These are phyloP conservation scores for Trinorchestia longiramus DNA, from an alignment of 1,140 invertebrate genomes.

Conservation along the genomic window DNA sequence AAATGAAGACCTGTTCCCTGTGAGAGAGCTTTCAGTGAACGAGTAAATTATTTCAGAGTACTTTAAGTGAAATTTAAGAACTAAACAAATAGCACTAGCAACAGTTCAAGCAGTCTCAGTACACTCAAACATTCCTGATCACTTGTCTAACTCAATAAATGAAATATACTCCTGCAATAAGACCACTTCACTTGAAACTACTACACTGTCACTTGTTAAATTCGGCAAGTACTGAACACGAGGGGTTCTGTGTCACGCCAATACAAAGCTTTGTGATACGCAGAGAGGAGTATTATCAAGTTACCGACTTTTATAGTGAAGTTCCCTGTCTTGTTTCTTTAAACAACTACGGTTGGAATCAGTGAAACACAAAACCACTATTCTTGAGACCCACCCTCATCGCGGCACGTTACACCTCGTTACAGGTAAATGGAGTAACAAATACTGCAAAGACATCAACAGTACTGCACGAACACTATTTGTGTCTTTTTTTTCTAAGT, in stretches of 20 bases:
- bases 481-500: too few relatives aligned
- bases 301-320: not conserved
- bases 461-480: too few relatives aligned
- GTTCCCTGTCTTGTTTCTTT: not conserved
- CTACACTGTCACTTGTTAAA: not conserved
- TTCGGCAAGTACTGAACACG: not conserved
- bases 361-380: too few relatives aligned
- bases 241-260: not conserved
- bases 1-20: too few relatives aligned
- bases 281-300: not conserved
- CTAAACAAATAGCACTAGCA: too few relatives aligned
- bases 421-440: too few relatives aligned
- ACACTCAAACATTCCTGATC: not conserved
- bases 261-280: not conserved
- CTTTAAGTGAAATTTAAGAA: too few relatives aligned
- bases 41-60: too few relatives aligned
- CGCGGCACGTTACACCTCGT: not conserved
- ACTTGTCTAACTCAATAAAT: not conserved
- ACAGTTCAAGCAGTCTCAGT: too few relatives aligned
- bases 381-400: not conserved
- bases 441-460: too few relatives aligned
- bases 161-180: not conserved
- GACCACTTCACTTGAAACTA: not conserved
- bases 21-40: too few relatives aligned
- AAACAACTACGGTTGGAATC: not conserved